Base-by-base conservation (phyloP, 2,113 vertebrate species). In the Butorides virescens region DNA sequence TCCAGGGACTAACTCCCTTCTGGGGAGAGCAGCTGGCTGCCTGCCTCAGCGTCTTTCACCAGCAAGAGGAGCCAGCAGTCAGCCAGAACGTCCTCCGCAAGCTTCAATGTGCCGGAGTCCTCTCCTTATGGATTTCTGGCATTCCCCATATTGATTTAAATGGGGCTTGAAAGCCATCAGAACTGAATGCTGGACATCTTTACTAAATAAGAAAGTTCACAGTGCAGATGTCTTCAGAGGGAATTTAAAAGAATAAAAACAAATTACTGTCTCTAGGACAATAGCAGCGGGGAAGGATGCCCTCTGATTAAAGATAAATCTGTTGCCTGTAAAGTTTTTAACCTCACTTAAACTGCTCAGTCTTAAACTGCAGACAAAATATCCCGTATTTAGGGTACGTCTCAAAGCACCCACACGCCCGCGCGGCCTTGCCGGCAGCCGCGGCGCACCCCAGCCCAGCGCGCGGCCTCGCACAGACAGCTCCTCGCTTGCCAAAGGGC, bases 11-110 rank as follows among this genome's bases (percentile, higher is more conserved):
- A 66, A 77, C 91, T 91, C 91, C 92, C 94, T 97, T 87, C 89
- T 95, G 95, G 89, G 92, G 86, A 97, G 91, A 92, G 82, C 70
- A 95, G 91, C 93, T 96, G 95, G 80, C 95, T 94, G 93, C 56
- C 93, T 95, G 88, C 92, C 94, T 91, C 93, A 88, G 86, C 88
- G 71, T 92, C 93, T 90, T 94, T 84, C 82, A 91, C 91, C 93
- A 86, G 92, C 59, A 46, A 97, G 92, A 95, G 81, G 83, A 97
- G 93, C 93, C 92, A 92, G 84, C 88, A 90, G 79, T 81, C 85
- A 92, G 96, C 90, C 92, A 90, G 86, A 88, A 95, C 90, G 72
- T 92, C 91, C 84, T 92, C 80, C 27, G 5, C 68, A 75, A 91
- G 46, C 39, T 96, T 91, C 91, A 76, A 34, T 34, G 61, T 29